phyloP scores from a whole-genome alignment of 2,888 invertebrate species.

The Himalopsyche japonica region DNA sequence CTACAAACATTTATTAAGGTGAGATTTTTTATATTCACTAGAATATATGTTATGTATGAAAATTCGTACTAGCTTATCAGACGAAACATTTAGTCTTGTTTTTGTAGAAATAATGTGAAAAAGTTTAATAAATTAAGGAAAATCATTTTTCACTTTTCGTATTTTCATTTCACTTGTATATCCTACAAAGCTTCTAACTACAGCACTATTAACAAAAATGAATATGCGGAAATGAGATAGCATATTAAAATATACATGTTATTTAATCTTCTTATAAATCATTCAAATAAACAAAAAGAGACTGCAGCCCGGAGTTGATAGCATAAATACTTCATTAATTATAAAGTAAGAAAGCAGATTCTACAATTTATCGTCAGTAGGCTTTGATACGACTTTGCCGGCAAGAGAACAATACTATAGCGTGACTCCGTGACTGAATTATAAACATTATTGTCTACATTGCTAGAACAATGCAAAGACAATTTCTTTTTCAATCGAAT shows the following conservation, averaged over 20 bases:
- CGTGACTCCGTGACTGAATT: neutral
- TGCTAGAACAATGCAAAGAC: neutral
- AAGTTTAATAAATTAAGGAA: too few species aligned
- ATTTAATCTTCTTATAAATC: neutral
- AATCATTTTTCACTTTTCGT: too few species aligned
- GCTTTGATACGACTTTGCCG: neutral
- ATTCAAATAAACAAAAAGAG: neutral
- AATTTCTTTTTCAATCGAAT: too few species aligned
- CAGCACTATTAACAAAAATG: too few species aligned
- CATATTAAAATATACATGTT: neutral
- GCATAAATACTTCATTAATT: constrained; percentile 23
- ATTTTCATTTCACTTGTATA: too few species aligned
- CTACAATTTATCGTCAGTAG: neutral
- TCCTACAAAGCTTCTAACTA: too few species aligned
- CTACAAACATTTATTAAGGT: too few species aligned
- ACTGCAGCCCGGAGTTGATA: neutral
- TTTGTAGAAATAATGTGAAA: too few species aligned
- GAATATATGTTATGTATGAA: too few species aligned
- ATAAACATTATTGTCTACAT: neutral
- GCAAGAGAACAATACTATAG: neutral
- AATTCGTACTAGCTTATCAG: too few species aligned
- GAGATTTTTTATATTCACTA: too few species aligned
- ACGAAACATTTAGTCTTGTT: too few species aligned
- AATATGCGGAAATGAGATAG: neutral
- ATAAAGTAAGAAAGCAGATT: constrained; percentile 10